Conservation (phyloP, 2,797 vertebrate species). For the Zalophus californianus region DNA sequence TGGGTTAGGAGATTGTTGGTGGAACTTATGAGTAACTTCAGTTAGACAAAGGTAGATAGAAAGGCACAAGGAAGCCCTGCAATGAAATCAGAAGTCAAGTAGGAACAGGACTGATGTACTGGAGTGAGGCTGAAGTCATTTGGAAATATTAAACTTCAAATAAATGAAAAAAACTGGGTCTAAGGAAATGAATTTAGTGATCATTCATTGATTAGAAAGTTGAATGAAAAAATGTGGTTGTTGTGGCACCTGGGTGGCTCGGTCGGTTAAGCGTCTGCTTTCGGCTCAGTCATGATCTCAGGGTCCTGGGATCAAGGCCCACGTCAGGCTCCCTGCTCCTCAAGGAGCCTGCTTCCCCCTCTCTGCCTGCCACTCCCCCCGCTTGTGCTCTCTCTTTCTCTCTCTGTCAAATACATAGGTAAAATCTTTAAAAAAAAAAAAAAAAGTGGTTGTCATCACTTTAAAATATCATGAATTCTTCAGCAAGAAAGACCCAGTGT, state of each 20-base stretch:
- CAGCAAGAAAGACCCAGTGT: neutral
- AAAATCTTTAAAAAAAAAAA: too few relatives aligned
- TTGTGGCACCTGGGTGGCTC: neutral
- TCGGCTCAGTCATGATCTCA: too few relatives aligned
- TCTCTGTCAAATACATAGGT: too few relatives aligned
- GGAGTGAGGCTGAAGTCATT: neutral
- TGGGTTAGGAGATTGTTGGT: neutral
- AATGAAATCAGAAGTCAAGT: neutral
- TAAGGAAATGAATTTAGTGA: neutral
- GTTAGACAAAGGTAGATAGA: neutral
- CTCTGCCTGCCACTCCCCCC: too few relatives aligned
- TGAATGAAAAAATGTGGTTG: conserved; percentile 4
- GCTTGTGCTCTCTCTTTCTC: too few relatives aligned
- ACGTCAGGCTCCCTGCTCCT: too few relatives aligned
- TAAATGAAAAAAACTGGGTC: neutral
- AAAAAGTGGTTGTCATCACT: conserved; percentile 14
- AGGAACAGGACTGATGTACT: neutral
- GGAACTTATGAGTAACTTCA: neutral
- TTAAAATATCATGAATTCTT: conserved; percentile 32
- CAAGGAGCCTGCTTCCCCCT: too few relatives aligned
- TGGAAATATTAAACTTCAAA: conserved; percentile 36
- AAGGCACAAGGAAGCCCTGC: neutral
- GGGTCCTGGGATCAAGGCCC: too few relatives aligned
- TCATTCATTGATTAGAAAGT: conserved; percentile 12
- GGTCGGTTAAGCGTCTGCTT: too few relatives aligned